Evolutionary conservation across 2,113 vertebrate genomes (phyloP).

Genomic region (Mormoops blainvillei): DNA sequence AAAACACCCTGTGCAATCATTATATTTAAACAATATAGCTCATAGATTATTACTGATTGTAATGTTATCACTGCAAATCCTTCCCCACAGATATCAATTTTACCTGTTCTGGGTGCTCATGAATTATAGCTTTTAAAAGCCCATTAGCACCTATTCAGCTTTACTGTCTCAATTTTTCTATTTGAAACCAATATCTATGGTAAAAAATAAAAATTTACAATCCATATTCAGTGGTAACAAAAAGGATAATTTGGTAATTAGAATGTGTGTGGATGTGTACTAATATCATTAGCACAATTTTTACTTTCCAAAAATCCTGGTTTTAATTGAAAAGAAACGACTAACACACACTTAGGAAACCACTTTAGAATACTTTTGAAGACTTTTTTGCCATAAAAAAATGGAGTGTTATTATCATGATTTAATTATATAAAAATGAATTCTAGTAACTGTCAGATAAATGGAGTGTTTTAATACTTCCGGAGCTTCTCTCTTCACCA

Average conservation of each 20-base stretch:
- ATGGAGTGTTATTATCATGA: not conserved
- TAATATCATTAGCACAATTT: not conserved
- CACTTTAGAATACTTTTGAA: not conserved
- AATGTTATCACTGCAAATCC: not conserved
- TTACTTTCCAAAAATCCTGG: not conserved
- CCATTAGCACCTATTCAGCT: not conserved
- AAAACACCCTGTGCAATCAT: not conserved
- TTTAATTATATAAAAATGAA: constrained; percentile 7
- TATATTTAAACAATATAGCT: not conserved
- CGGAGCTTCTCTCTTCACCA: not conserved
- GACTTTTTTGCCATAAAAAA: not conserved
- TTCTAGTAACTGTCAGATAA: not conserved
- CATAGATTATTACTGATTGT: not conserved
- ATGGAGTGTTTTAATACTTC: not conserved
- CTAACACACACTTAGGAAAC: not conserved
- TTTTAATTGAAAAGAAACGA: not conserved
- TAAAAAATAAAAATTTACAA: not conserved
- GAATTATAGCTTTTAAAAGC: not conserved
- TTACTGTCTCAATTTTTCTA: not conserved
- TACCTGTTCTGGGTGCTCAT: not conserved
- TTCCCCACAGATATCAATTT: not conserved
- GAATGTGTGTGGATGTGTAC: not conserved
- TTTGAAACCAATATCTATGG: not conserved
- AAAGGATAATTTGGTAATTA: not conserved
- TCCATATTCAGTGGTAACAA: not conserved